A percentile compares a stretch with the other conserved stretches of the same genome.
Conservation (phyloP, 2,797 vertebrate genomes). For the Malurus leucopterus region DNA sequence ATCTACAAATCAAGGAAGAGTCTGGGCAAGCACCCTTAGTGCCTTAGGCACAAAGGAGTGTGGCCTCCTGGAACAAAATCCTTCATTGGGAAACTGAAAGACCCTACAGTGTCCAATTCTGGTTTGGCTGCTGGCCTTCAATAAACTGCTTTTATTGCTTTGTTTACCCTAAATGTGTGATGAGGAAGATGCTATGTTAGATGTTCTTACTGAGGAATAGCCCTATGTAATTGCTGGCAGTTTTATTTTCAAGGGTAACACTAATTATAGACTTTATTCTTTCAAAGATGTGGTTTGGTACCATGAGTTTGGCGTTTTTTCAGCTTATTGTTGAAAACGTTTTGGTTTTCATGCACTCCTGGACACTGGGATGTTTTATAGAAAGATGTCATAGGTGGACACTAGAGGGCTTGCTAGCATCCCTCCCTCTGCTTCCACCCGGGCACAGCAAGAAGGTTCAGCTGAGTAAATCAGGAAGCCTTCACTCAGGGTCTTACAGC, state of each 20-base stretch:
- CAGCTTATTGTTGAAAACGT: background rate
- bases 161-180: background rate
- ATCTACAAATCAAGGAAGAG: background rate
- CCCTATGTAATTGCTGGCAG: background rate
- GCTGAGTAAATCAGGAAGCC: background rate
- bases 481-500: background rate
- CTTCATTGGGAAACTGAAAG: background rate
- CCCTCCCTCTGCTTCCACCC: background rate
- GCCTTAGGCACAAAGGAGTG: background rate
- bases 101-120: background rate
- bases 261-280: background rate
- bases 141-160: background rate
- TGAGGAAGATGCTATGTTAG: background rate
- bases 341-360: background rate
- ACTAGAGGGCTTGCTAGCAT: conserved; percentile 55
- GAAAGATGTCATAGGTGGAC: background rate
- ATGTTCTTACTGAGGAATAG: background rate
- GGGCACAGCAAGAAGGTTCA: background rate
- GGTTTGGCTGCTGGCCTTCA: background rate
- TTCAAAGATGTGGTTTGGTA: background rate
- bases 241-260: background rate
- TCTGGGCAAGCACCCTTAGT: background rate
- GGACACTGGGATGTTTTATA: background rate
- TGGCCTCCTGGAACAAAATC: background rate
- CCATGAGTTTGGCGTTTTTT: background rate